A percentile compares a stretch with the other conserved stretches of the same genome.
These are phyloP conservation scores for Lagodon rhomboides DNA, from an alignment of 2,797 vertebrate genomes.

Conservation along the genomic window DNA sequence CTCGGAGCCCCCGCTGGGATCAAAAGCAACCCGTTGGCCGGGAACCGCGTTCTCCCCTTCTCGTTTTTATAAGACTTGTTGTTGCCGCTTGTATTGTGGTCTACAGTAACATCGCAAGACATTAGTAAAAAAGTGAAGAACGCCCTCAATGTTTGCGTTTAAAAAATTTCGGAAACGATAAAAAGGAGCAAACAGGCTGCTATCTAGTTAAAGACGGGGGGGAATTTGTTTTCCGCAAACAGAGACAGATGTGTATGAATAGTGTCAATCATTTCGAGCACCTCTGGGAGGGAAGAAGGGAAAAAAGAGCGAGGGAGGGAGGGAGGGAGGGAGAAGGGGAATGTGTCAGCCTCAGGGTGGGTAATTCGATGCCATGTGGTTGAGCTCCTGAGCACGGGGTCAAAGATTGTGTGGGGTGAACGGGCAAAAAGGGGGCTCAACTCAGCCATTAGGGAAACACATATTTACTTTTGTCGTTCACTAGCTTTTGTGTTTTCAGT, in stretches of 20 bases:
- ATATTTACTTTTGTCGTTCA: not conserved
- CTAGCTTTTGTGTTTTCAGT: not conserved
- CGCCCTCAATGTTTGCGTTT: conserved; percentile 6
- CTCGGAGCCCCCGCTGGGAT: conserved; percentile 75
- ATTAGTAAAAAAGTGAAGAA: not conserved
- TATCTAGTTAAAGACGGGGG: conserved; percentile 35
- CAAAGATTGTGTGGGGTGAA: conserved; percentile 69
- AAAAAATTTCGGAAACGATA: conserved; percentile 39
- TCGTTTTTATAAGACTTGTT: conserved; percentile 48
- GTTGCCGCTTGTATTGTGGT: conserved; percentile 57
- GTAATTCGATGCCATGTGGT: conserved; percentile 67
- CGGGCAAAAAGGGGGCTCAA: conserved; percentile 43
- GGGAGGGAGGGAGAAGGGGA: conserved; percentile 23
- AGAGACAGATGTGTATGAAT: conserved; percentile 18
- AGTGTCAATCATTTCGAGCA: conserved; percentile 70
- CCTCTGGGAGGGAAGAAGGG: conserved; percentile 49
- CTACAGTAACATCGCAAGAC: conserved; percentile 41
- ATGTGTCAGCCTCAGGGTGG: conserved; percentile 57
- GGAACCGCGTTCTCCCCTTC: conserved; percentile 39
- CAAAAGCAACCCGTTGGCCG: conserved; percentile 70
- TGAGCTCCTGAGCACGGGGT: conserved; percentile 61
- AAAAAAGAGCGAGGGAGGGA: not conserved
- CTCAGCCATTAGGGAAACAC: conserved; percentile 27
- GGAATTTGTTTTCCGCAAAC: conserved; percentile 25
- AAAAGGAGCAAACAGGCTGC: conserved; percentile 22